Evolutionary conservation across 2,888 invertebrate species (phyloP).

Genomic region (Bimastos eiseni): DNA sequence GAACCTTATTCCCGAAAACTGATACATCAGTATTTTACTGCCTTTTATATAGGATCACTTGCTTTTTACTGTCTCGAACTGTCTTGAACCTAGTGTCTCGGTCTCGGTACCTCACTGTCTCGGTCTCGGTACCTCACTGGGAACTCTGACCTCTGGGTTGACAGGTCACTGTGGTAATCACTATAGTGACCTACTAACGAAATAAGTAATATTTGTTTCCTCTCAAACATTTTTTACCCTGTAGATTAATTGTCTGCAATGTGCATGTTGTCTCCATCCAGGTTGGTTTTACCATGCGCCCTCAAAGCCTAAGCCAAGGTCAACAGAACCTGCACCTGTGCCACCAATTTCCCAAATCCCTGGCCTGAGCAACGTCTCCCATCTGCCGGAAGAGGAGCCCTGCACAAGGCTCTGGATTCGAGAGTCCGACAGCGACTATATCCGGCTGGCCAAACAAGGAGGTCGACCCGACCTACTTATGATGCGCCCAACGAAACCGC

Average conservation of each 20-base stretch:
- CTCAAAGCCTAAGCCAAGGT: constrained; percentile 44
- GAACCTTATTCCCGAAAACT: too few relatives aligned
- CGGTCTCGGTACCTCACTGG: too few relatives aligned
- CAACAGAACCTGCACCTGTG: constrained; percentile 46
- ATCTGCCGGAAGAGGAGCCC: constrained; percentile 17
- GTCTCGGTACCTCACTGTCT: too few relatives aligned
- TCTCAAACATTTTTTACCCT: not conserved
- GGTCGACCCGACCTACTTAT: constrained; percentile 56
- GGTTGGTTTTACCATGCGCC: constrained; percentile 62
- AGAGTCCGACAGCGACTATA: constrained; percentile 57
- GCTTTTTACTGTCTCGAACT: too few relatives aligned
- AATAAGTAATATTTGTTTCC: not conserved
- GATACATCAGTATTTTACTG: too few relatives aligned
- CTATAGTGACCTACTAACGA: not conserved
- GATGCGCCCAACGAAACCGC: constrained; percentile 42
- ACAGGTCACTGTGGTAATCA: not conserved
- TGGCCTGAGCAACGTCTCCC: constrained; percentile 48
- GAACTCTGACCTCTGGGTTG: not conserved
- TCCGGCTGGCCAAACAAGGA: constrained; percentile 58
- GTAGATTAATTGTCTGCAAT: not conserved
- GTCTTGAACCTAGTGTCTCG: too few relatives aligned
- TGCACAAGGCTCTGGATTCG: constrained; percentile 36
- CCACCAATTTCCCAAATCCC: constrained; percentile 59
- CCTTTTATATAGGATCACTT: too few relatives aligned
- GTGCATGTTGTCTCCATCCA: constrained; percentile 19